Base-by-base conservation (phyloP, 2,888 invertebrate species). In the Xylota sylvarum region DNA sequence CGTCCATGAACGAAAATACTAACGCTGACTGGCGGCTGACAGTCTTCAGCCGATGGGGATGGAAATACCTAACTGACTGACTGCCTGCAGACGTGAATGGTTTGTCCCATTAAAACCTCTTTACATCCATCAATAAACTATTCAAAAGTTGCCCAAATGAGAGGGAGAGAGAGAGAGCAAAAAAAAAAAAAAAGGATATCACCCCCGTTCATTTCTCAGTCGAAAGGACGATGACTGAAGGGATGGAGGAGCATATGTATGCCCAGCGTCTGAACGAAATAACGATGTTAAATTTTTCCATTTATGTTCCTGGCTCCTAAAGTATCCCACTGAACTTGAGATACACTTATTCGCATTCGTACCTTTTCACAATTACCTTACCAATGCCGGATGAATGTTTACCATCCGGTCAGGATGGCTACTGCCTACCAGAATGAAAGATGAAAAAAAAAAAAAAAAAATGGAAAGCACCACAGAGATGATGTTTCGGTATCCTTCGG, bases 91-190 rank as follows among this genome's bases (percentile, higher is more conserved):
- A 80, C 70, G 19, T 72, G 69, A 78, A 87, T 70, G 67, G 80
- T 76, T 83, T 62, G 83, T 56, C 67, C 88, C 83, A 84, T 88
- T 88, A 87, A 88, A 88, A 87, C 76, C 87, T 88, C 80, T 84
- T 88, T 88, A 88, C 87, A 88, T 88, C 87, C 87, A 88, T 88
- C 88, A 88, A 88, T 88, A 88, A 88, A 87, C 83, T 88, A 84
- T 88, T 87, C 87, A 87, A 80, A 87, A 87, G 73, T 83, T 72
- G 19, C 23, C 62, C 60, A 4, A 80, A 69, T 50, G 14, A 46
- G 17, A 46, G 23, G 3, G 23, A 23, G 23, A 23, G 23, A 23
- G 1, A 3, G 23, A 23, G 3, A 23, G 3, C 1, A 70, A 56
- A 35, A 46, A 62, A 55, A 12, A 52, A 23, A 2, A 14, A 30